Conservation (phyloP, 2,113 vertebrate species). For the Arothron firmamentum region DNA sequence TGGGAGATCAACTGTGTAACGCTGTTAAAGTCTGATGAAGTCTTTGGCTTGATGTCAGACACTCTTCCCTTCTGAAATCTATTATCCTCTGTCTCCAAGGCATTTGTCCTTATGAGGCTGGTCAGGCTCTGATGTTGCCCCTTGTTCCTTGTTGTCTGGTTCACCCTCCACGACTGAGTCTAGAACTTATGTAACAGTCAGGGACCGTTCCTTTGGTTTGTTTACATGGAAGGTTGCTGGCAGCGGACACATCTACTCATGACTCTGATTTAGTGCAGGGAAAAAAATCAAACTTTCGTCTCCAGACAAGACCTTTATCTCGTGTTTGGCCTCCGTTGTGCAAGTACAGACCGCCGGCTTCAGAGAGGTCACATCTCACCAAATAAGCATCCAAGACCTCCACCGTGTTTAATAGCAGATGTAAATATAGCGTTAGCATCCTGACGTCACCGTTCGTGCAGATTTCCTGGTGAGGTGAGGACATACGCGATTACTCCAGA, state of each 20-base stretch:
- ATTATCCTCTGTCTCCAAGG: slow-evolving; percentile 3
- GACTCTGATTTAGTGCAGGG: slow-evolving; percentile 50
- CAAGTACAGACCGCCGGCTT: slow-evolving; percentile 8
- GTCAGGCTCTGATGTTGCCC: slow-evolving; percentile 12
- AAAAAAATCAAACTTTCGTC: slow-evolving; percentile 34
- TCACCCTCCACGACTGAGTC: slow-evolving; percentile 21
- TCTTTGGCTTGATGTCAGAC: too few species aligned
- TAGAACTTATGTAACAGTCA: slow-evolving; percentile 47
- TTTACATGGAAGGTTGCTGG: slow-evolving; percentile 52
- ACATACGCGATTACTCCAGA: neutral
- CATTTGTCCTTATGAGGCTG: slow-evolving; percentile 25
- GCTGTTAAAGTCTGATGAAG: too few species aligned
- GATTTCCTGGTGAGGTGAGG: neutral
- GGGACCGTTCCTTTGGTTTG: slow-evolving; percentile 46
- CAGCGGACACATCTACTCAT: slow-evolving; percentile 43
- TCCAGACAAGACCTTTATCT: slow-evolving; percentile 7
- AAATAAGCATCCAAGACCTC: slow-evolving; percentile 17
- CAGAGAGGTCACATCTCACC: slow-evolving; percentile 11
- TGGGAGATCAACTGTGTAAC: too few species aligned
- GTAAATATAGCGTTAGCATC: slow-evolving; percentile 26
- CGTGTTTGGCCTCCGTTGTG: slow-evolving; percentile 52
- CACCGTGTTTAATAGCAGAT: slow-evolving; percentile 2
- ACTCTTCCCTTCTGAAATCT: neutral
- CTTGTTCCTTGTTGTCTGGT: slow-evolving; percentile 11
- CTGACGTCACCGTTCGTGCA: neutral